A percentile compares a stretch with the other conserved stretches of the same genome.
Conservation (phyloP, 2,797 vertebrate species). For the Spheniscus humboldti region DNA sequence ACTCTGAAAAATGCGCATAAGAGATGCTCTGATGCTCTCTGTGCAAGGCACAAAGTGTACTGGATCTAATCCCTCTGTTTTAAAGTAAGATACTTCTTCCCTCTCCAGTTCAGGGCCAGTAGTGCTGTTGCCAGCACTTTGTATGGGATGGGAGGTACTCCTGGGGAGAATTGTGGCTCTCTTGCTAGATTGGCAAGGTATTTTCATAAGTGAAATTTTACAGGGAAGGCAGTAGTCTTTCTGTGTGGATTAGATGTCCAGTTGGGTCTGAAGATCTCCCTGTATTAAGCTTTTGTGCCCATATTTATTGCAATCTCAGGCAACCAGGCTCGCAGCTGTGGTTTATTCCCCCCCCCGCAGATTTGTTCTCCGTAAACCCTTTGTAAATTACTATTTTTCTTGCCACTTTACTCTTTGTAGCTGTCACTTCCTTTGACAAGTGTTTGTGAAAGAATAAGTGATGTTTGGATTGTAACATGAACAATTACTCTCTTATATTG, state of each 20-base stretch:
- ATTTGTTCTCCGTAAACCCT: background rate
- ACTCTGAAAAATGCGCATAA: background rate
- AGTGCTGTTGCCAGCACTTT: background rate
- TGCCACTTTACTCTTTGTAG: background rate
- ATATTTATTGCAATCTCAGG: background rate
- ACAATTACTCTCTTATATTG: background rate
- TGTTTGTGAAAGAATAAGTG: background rate
- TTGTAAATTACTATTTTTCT: background rate
- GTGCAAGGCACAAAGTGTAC: background rate
- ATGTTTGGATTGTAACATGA: background rate
- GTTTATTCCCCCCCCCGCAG: background rate
- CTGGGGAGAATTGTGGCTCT: background rate
- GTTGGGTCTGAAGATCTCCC: background rate
- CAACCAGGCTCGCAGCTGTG: background rate
- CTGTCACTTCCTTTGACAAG: background rate
- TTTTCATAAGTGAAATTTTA: background rate
- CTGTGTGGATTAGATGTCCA: background rate
- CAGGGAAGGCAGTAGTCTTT: background rate
- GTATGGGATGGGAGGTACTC: rapidly evolving
- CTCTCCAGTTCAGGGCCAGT: too few relatives aligned
- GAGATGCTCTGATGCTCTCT: background rate
- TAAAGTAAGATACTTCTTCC: background rate
- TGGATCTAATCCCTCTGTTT: background rate
- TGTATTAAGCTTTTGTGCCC: background rate
- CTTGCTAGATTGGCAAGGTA: background rate